phyloP scores from a whole-genome alignment of 92 coral and sea anemone species.

The Siderastrea radians region DNA sequence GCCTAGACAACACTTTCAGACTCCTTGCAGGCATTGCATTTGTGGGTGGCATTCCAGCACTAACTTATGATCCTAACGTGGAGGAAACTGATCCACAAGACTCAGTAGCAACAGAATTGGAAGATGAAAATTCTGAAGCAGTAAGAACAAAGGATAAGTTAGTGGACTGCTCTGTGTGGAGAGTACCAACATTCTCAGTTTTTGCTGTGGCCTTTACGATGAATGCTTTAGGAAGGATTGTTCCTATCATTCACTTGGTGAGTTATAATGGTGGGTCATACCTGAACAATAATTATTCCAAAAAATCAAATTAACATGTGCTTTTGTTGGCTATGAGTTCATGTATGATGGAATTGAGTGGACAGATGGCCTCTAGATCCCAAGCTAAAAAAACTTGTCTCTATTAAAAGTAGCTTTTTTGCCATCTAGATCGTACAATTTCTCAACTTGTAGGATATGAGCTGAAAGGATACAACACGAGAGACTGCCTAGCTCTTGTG shows the following conservation, averaged over 20 bases:
- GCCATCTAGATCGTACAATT: too few species aligned
- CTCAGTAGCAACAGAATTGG: background rate
- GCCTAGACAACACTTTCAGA: slow-evolving; percentile 4
- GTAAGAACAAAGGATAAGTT: background rate
- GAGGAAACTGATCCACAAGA: background rate
- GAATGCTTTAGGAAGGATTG: background rate
- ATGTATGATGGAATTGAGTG: too few species aligned
- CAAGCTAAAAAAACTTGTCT: too few species aligned
- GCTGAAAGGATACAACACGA: too few species aligned
- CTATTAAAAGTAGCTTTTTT: too few species aligned
- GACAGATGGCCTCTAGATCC: too few species aligned
- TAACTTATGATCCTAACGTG: slow-evolving; percentile 15
- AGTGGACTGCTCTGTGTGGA: slow-evolving; percentile 37
- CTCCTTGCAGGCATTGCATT: slow-evolving; percentile 4
- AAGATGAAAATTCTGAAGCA: background rate
- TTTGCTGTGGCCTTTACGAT: slow-evolving; percentile 10
- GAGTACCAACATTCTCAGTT: slow-evolving; percentile 23
- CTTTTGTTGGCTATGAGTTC: background rate
- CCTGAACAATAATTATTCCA: background rate
- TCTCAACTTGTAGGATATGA: too few species aligned
- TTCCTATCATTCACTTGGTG: slow-evolving; percentile 15
- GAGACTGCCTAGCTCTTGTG: too few species aligned
- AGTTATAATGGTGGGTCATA: background rate
- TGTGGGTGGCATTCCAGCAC: slow-evolving; percentile 2
- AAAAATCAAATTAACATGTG: background rate